Base-by-base conservation (phyloP, 2,113 vertebrate genomes). In the Penelope pileata region DNA sequence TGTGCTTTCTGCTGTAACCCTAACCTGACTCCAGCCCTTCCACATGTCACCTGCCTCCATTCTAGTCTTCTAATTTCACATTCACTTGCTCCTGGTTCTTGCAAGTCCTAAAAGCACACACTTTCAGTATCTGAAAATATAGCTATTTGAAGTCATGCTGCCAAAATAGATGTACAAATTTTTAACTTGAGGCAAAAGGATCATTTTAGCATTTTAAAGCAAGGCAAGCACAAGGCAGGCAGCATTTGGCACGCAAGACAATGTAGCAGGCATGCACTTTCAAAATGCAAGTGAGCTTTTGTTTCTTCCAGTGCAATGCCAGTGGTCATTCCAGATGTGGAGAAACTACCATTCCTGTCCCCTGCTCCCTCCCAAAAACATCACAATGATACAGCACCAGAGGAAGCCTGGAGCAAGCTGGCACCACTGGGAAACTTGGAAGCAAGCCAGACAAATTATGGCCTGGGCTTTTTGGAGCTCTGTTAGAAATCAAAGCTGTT, bases 341-440 rank as follows among this genome's bases (percentile, higher is more conserved):
- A 8, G 16, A 82, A 92, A 76, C 19, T 0, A 1, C 24, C 42
- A 22, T 11, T 6, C n/a, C 10, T 9, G 26, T 23, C 60, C 17
- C 32, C 32, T 5, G 12, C 56, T 34, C 19, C 6, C 32, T 7
- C n/a, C 19, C 43, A 34, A 53, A 42, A 42, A 60, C 64, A 43
- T 75, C 92, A 69, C 70, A 83, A 18, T 50, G 48, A 64, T 51
- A 66, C 2, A 86, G 62, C 56, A 50, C 14, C 56, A 54, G 23
- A 86, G 40, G 40, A 91, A 64, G 74, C 43, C 82, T 75, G 67
- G 12, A 94, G 83, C 45, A 83, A 96, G 80, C 45, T 73, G 79
- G 68, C 72, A 93, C 63, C 32, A 86, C 32, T 42, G 42, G 73
- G 45, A 66, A 91, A 76, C 53, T 4, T 91, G 88, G 59, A 90